Base-by-base conservation (phyloP, 2,888 invertebrate genomes). In the Pherbina coryleti region DNA sequence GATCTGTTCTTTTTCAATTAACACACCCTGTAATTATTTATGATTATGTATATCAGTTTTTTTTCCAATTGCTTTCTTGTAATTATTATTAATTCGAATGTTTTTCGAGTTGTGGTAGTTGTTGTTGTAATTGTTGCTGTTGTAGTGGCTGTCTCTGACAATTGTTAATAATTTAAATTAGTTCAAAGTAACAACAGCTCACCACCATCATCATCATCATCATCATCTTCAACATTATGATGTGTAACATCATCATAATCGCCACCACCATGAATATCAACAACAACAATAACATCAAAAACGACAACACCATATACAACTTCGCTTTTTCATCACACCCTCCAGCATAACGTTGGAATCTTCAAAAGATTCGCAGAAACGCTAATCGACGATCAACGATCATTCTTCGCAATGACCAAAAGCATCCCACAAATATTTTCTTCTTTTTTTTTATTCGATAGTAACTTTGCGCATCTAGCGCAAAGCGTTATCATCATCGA, bases 1-100 rank as follows among this genome's bases (percentile, higher is more conserved):
- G 87, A 87, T 87, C 86, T 84, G 83, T 82, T 82, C 66, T 55
- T 83, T 85, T 82, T 81, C 81, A 81, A 84, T 82, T 82, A 82
- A 81, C 78, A 82, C 85, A 86, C 87, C 85, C 87, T 85, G 84
- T 85, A 87, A 87, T 87, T 87, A 87, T 82, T 76, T 83, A 79
- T 84, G 82, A 81, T 80, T 79, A 75, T 66, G 79, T 72, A 78
- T 84, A 69, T 55, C 14, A 74, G 66, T 17, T 1, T 11, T 67
- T n/a, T 25, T 28, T 60, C 25, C 60, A 60, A 64, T 75, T n/a
- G 62, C 71, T 75, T 19, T 64, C 44, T 67, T 22, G 28, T 73
- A 73, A 73, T 73, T 72, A 49, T 37, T 76, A 64, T 71, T 51
- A 73, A 44, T 73, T 79, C 31, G 44, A 55, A 57, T 1, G 17